phyloP scores from a whole-genome alignment of 2,888 invertebrate genomes.

The Leptinotarsa haldemani region DNA sequence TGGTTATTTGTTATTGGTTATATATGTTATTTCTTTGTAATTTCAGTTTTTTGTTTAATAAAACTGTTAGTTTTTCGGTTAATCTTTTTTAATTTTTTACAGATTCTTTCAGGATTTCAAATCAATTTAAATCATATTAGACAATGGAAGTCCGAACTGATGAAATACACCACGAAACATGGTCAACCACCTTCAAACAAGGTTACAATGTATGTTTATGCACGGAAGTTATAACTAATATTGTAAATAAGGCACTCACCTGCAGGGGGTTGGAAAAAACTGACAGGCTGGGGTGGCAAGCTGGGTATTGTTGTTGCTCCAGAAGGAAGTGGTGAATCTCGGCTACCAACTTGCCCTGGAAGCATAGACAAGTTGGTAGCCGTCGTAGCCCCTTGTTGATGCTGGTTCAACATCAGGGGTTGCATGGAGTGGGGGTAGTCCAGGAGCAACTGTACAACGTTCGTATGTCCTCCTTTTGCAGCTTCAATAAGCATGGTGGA shows the following conservation, averaged over 20 bases:
- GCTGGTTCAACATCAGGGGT: conserved; percentile 74
- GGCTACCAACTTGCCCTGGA: conserved; percentile 61
- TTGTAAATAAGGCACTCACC: conserved; percentile 48
- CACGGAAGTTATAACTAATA: conserved; percentile 15
- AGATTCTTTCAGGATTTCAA: no score
- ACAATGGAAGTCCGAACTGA: no score
- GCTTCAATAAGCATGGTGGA: conserved; percentile 99
- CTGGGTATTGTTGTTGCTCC: conserved; percentile 51
- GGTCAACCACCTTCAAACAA: no score
- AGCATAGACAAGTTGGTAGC: conserved; percentile 62
- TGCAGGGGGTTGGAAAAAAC: conserved; percentile 64
- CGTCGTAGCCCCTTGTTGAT: conserved; percentile 55
- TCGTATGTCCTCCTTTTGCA: conserved; percentile 96
- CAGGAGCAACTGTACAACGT: conserved; percentile 92
- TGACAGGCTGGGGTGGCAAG: conserved; percentile 62
- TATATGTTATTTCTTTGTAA: no score
- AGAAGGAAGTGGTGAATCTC: conserved; percentile 61
- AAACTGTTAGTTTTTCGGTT: no score
- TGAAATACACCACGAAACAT: no score
- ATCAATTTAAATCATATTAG: no score
- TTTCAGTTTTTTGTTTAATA: no score
- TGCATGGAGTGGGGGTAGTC: conserved; percentile 94
- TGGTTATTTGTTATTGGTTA: no score
- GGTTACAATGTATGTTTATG: no score
- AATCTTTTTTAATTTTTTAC: no score